Percentiles rank a stretch among this genome's conserved stretches.
phyloP scores from a whole-genome alignment of 2,888 invertebrate species.

The Trilocha varians region DNA sequence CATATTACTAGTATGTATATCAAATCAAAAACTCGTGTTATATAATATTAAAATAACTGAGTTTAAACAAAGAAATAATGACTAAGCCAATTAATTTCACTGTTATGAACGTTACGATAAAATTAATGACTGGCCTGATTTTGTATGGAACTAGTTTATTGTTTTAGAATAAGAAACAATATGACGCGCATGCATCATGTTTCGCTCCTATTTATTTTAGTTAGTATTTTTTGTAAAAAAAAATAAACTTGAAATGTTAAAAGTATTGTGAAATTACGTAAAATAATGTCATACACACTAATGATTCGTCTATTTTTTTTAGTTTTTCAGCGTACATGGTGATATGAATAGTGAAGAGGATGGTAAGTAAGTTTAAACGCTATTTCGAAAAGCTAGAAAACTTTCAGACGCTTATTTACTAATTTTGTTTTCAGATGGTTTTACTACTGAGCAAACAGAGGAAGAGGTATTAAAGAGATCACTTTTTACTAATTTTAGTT shows the following conservation, averaged over 20 bases:
- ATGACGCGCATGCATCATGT: background rate
- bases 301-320: constrained; percentile 1
- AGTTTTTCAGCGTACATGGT: constrained; percentile 10
- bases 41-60: no score
- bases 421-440: constrained; percentile 22
- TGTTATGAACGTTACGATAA: background rate
- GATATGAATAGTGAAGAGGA: constrained; percentile 16
- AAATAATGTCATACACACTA: background rate
- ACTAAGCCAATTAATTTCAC: background rate
- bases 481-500: background rate
- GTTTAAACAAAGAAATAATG: background rate
- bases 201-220: constrained; percentile 2
- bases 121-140: constrained; percentile 4
- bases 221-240: background rate
- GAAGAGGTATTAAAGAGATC: constrained; percentile 39
- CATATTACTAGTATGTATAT: no score
- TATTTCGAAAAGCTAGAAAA: no score
- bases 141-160: constrained; percentile 5
- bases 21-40: no score
- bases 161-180: background rate
- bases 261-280: no score
- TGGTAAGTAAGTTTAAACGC: constrained; percentile 6
- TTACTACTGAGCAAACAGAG: constrained; percentile 35
- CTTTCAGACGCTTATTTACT: background rate
- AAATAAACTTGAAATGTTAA: no score